Conservation (phyloP, 2,888 invertebrate genomes). For the Polyommatus iphigenia region DNA sequence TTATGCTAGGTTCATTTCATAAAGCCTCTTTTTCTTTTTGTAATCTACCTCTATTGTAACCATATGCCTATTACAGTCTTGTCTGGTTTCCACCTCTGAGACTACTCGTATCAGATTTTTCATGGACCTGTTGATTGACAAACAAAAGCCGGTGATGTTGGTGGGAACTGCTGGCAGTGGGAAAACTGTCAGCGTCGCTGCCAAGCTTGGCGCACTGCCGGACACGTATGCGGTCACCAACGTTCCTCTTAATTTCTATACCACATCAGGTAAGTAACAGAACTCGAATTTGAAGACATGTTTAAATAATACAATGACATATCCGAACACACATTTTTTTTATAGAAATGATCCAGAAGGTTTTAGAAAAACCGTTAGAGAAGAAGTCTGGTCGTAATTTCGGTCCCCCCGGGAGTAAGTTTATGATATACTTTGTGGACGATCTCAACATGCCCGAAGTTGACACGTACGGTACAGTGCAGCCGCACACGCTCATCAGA, state of each 20-base stretch:
- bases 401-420: slow-evolving; percentile 95
- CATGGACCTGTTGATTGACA: slow-evolving; percentile 89
- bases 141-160: slow-evolving; percentile 92
- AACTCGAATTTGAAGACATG: not conserved
- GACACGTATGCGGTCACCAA: slow-evolving; percentile 91
- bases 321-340: too few relatives aligned
- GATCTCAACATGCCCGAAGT: slow-evolving; percentile 99
- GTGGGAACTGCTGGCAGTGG: slow-evolving; percentile 95
- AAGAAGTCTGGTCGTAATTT: slow-evolving; percentile 97
- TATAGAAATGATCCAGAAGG: slow-evolving; percentile 90
- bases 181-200: slow-evolving; percentile 94
- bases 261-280: slow-evolving; percentile 84
- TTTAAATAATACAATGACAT: too few relatives aligned
- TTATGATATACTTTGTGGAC: slow-evolving; percentile 95
- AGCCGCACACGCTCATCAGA: slow-evolving; percentile 95
- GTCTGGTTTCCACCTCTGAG: slow-evolving; percentile 93
- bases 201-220: slow-evolving; percentile 86
- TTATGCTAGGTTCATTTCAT: not conserved
- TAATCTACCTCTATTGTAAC: too few relatives aligned
- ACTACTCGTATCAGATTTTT: slow-evolving; percentile 93
- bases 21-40: not conserved
- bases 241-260: slow-evolving; percentile 97
- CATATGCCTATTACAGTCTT: slow-evolving; percentile 76
- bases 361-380: slow-evolving; percentile 94
- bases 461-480: slow-evolving; percentile 95